Evolutionary conservation across 2,888 invertebrate genomes (phyloP), one percentile per base, ranked within the genome.

Genomic region (Nycteola revayana): DNA sequence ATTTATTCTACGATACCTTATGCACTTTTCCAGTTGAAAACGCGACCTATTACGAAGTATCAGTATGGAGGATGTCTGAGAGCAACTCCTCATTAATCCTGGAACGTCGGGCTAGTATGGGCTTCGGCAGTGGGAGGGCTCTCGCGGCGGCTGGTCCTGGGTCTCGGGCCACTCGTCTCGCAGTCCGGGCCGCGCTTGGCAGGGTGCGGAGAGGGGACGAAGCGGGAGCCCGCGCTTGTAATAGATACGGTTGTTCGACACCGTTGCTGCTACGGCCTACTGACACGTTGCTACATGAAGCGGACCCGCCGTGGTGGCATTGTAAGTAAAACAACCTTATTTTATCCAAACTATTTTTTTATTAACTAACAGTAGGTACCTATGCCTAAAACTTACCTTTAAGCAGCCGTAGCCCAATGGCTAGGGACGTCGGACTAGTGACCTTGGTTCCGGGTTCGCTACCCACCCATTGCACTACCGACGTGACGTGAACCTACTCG

Each of bases 31-130:
- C 68, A 88, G 88, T 87, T 28, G 87, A 87, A 50, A 87, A 88
- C 45, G 88, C 88, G 10, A 85, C 88, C 0, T 79, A 87, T 61
- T 87, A 88, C 60, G 87, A 87, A 50, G 77, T 86, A 0, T 79
- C 85, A 1, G 78, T 88, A 0, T 87, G 87, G 86, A 67, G 85
- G 14, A 73, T 86, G 69, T 85, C 88, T 0, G 75, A 75, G 0
- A 77, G 76, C 2, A 88, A 88, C 48, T 66, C 84, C 0, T 85
- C 88, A 0, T 48, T 87, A 17, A 56, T 83, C 1, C 66, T 86
- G 0, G 81, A 83, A 25, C 68, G 78, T 0, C 70, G 81, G 9
- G 77, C 77, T 0, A 72, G 80, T 8, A 79, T 87, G 82, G 84
- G 80, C 0, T 77, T 79, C 32, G 83, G 84, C 1, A 67, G 71